phyloP scores from a whole-genome alignment of 2,113 vertebrate species.

The Megalops atlanticus region DNA sequence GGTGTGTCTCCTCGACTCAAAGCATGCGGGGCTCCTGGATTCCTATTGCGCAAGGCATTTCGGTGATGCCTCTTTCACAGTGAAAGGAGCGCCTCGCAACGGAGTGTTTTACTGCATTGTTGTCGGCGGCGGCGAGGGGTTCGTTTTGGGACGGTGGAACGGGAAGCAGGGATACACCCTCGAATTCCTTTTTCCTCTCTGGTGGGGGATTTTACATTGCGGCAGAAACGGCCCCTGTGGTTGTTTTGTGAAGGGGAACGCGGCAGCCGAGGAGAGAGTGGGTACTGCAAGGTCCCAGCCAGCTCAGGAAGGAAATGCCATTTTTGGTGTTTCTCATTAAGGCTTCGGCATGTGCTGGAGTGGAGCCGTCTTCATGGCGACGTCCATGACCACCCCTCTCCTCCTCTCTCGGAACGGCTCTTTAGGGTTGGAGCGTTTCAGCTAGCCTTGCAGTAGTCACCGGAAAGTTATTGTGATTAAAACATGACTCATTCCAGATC shows the following conservation, averaged over 20 bases:
- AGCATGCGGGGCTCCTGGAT: background rate
- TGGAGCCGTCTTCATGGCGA: background rate
- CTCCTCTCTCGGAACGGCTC: background rate
- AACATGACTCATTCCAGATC: no score
- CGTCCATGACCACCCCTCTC: background rate
- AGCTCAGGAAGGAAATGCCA: background rate
- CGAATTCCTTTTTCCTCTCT: no score
- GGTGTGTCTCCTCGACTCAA: background rate
- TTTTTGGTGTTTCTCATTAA: slow-evolving; percentile 4
- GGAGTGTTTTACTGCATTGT: no score
- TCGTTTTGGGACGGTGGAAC: no score
- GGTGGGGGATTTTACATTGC: no score
- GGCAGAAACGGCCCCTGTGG: background rate
- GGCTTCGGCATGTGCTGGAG: background rate
- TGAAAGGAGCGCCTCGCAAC: background rate
- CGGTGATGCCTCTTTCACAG: background rate
- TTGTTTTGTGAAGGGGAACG: background rate
- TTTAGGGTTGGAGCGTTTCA: background rate
- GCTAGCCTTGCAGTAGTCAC: background rate
- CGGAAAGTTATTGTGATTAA: background rate
- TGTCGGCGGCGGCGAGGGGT: no score
- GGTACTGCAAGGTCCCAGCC: no score
- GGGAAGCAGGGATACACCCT: background rate
- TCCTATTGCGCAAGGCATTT: background rate
- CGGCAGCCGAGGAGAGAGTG: no score